These are phyloP conservation scores for Apteryx owenii DNA, from an alignment of 2,113 vertebrate species.

Conservation along the genomic window DNA sequence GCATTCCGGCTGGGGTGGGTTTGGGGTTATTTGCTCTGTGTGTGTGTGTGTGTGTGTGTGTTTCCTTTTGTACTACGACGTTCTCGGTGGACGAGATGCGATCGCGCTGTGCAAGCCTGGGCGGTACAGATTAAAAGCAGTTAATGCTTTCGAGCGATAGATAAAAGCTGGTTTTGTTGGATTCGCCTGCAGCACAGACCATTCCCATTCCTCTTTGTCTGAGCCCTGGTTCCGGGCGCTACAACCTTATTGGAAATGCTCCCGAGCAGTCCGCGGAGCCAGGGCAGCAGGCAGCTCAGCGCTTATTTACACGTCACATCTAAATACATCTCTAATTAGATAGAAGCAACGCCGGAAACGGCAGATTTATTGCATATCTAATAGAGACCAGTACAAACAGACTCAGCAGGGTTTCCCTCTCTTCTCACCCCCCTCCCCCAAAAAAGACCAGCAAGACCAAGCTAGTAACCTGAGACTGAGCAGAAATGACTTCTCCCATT, in stretches of 20 bases:
- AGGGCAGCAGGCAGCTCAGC: slow-evolving; percentile 70
- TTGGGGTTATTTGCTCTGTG: neutral
- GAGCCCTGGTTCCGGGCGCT: slow-evolving; percentile 73
- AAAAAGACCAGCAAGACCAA: slow-evolving; percentile 21
- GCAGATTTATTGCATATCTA: slow-evolving; percentile 78
- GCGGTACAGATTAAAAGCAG: slow-evolving; percentile 73
- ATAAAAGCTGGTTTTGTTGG: slow-evolving; percentile 76
- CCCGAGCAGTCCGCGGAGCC: slow-evolving; percentile 68
- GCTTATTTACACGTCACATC: slow-evolving; percentile 75
- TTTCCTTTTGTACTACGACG: slow-evolving; percentile 29
- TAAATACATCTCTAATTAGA: slow-evolving; percentile 78
- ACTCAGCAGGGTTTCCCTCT: slow-evolving; percentile 53
- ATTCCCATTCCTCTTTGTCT: slow-evolving; percentile 80
- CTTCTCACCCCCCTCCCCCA: neutral
- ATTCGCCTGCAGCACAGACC: slow-evolving; percentile 74
- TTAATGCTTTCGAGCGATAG: slow-evolving; percentile 55
- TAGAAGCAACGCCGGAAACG: slow-evolving; percentile 74
- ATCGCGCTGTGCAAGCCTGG: slow-evolving; percentile 46
- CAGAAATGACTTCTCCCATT: slow-evolving; percentile 37
- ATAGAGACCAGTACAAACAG: slow-evolving; percentile 65
- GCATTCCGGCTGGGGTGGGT: neutral
- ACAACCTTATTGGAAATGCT: slow-evolving; percentile 78
- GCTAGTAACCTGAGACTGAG: neutral
- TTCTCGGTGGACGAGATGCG: slow-evolving; percentile 24
- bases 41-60: neutral